A percentile compares a stretch with the other conserved stretches of the same genome.
Conservation (phyloP, 2,888 invertebrate genomes). For the Meliscaeva auricollis region DNA sequence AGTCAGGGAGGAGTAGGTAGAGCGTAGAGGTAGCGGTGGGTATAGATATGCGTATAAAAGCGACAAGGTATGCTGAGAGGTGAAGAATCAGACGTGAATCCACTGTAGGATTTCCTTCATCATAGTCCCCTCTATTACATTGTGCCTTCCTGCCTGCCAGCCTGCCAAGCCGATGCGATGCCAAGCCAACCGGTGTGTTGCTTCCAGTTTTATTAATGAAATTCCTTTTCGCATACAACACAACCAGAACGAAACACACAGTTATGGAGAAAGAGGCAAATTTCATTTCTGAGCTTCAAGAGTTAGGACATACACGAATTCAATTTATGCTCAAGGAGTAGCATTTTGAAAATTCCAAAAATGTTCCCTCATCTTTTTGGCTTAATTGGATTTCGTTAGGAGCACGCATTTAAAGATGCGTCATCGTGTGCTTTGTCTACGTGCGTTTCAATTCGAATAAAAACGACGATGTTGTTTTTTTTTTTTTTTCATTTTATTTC, state of each 20-base stretch:
- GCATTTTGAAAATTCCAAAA: slow-evolving; percentile 61
- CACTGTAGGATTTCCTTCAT: slow-evolving; percentile 32
- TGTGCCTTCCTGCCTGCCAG: not conserved
- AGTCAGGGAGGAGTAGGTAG: not conserved
- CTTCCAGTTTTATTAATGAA: slow-evolving; percentile 66
- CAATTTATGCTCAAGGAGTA: slow-evolving; percentile 59
- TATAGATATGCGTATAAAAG: slow-evolving; percentile 6
- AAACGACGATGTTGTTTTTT: slow-evolving; percentile 8
- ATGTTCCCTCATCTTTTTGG: slow-evolving; percentile 63
- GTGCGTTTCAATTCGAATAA: slow-evolving; percentile 36
- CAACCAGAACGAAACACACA: not conserved
- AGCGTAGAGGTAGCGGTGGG: not conserved
- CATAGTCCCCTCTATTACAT: slow-evolving; percentile 2
- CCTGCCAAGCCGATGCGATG: not conserved
- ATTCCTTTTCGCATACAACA: slow-evolving; percentile 31
- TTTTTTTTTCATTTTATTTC: not conserved
- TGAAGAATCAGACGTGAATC: slow-evolving; percentile 44
- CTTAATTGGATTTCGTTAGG: slow-evolving; percentile 61
- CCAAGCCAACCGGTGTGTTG: slow-evolving; percentile 42
- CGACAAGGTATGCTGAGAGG: not conserved
- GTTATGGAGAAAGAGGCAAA: slow-evolving; percentile 5
- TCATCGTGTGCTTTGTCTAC: slow-evolving; percentile 38
- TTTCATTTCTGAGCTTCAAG: slow-evolving; percentile 24
- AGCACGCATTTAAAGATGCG: slow-evolving; percentile 57
- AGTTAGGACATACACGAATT: slow-evolving; percentile 47